Conservation (phyloP, 1,140 invertebrate species). For the Dendroctonus ponderosae region DNA sequence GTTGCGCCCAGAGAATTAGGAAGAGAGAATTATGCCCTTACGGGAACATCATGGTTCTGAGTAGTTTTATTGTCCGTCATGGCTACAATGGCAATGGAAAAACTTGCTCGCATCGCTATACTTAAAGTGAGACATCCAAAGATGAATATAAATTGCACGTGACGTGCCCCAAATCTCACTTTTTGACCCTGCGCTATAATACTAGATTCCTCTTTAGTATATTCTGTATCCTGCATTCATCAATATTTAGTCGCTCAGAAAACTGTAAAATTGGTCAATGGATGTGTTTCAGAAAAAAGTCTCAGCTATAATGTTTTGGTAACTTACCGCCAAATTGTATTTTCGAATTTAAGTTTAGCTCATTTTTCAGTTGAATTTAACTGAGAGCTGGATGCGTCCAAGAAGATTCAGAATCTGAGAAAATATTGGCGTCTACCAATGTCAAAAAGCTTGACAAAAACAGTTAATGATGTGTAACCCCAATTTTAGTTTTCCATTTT, state of each 20-base stretch:
- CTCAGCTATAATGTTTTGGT: not conserved
- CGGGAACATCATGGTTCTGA: constrained; percentile 14
- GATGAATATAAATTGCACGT: constrained; percentile 62
- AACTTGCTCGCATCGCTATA: constrained; percentile 63
- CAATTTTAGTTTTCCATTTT: too few relatives aligned
- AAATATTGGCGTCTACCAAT: too few relatives aligned
- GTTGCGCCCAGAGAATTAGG: not conserved
- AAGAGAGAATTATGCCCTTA: not conserved
- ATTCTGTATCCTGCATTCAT: not conserved
- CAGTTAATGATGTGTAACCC: too few relatives aligned
- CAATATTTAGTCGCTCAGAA: not conserved
- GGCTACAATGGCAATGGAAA: constrained; percentile 69
- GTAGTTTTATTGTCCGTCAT: constrained; percentile 59
- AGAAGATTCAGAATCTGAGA: too few relatives aligned
- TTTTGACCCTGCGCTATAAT: not conserved
- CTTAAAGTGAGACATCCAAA: constrained; percentile 62
- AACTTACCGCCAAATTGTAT: not conserved
- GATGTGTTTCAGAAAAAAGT: not conserved
- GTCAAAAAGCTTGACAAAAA: too few relatives aligned
- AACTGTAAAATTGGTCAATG: not conserved
- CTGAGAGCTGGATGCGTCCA: not conserved
- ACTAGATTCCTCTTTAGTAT: not conserved
- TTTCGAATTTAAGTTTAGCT: not conserved
- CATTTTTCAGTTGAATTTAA: not conserved
- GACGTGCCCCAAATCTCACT: constrained; percentile 56